phyloP scores from a whole-genome alignment of 2,113 vertebrate species.

The Callipepla californica region DNA sequence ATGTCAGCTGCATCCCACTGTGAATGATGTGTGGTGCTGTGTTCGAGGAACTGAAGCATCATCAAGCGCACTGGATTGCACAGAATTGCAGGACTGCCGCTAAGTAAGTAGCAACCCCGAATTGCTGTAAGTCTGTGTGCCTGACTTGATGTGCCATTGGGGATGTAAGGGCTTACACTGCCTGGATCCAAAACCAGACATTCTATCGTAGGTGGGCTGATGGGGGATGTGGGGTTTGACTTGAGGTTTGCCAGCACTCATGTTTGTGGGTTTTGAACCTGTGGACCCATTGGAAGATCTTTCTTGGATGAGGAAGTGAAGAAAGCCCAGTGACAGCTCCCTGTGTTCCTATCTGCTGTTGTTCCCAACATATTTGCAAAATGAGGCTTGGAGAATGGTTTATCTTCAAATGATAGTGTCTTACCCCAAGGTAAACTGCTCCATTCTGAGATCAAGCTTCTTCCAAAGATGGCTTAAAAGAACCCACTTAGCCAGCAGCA shows the following conservation, averaged over 20 bases:
- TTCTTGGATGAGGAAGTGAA: neutral
- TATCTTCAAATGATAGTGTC: neutral
- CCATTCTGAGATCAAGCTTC: neutral
- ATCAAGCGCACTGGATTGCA: rapidly evolving
- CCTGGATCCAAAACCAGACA: neutral
- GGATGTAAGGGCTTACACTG: neutral
- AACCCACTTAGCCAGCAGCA: neutral
- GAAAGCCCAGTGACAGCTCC: neutral
- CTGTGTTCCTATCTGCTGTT: neutral
- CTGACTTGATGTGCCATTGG: neutral
- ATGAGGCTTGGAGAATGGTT: neutral
- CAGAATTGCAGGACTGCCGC: neutral
- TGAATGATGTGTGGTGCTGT: neutral
- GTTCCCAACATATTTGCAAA: neutral
- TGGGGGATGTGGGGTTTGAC: neutral
- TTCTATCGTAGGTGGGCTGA: neutral
- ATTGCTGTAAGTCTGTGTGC: rapidly evolving
- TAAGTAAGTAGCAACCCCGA: neutral
- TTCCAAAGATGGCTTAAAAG: neutral
- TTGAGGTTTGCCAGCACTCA: neutral
- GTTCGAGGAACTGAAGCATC: neutral
- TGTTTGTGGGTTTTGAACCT: neutral
- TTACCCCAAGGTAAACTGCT: neutral
- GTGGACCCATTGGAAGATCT: neutral
- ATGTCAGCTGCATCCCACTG: slow-evolving; percentile 41